Conservation (phyloP, 2,113 vertebrate species). For the Megaceryle torquata region DNA sequence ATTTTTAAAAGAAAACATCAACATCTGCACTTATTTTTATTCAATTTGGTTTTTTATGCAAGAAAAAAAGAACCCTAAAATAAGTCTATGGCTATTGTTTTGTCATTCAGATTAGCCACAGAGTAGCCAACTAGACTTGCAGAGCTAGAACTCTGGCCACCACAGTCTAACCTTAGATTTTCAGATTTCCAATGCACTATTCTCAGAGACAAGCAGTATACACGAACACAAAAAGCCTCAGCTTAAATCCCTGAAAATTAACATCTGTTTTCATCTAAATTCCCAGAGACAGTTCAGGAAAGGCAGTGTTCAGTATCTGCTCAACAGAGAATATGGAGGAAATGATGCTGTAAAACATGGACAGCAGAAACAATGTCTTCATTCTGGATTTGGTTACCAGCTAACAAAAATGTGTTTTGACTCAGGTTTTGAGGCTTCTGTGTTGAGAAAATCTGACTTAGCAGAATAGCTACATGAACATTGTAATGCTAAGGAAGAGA, state of each 20-base stretch:
- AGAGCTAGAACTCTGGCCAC: not conserved
- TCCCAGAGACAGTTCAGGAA: not conserved
- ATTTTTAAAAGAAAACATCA: not conserved
- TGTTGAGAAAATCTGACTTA: not conserved
- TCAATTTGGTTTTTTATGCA: not conserved
- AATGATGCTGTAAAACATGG: not conserved
- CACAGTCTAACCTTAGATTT: accelerated
- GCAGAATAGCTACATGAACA: not conserved
- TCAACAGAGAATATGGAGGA: accelerated
- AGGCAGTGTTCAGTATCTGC: not conserved
- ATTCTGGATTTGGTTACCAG: accelerated
- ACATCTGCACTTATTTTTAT: constrained; percentile 24
- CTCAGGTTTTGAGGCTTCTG: not conserved
- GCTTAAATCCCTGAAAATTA: not conserved
- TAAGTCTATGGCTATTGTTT: not conserved
- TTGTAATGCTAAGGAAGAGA: not conserved
- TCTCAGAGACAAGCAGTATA: not conserved
- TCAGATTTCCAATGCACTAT: not conserved
- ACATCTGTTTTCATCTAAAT: not conserved
- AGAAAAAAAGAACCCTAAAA: not conserved
- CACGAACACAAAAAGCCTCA: not conserved
- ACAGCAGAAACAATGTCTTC: not conserved
- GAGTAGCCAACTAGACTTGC: not conserved
- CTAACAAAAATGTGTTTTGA: not conserved
- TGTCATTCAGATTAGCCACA: not conserved